Conservation (phyloP, 1,140 invertebrate species). For the Ceratina australensis region DNA sequence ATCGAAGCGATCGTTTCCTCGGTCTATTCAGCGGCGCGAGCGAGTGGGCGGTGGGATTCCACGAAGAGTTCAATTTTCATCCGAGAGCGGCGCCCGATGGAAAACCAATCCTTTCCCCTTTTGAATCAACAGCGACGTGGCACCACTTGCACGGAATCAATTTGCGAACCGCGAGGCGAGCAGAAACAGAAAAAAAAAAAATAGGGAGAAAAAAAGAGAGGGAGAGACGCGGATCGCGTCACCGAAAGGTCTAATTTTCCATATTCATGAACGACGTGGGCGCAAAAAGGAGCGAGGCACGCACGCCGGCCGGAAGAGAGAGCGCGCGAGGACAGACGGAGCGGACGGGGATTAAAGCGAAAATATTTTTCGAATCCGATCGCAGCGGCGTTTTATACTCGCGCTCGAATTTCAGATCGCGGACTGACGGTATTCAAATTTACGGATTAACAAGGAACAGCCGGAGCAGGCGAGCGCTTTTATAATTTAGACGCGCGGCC, state of each 20-base stretch:
- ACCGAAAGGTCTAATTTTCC: constrained; percentile 65
- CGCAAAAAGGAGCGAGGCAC: constrained; percentile 13
- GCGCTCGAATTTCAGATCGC: constrained; percentile 21
- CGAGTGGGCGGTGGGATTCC: not conserved
- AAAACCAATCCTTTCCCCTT: constrained; percentile 45
- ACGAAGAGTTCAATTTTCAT: constrained; percentile 53
- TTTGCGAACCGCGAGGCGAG: constrained; percentile 39
- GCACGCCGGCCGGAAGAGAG: not conserved
- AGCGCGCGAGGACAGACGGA: constrained; percentile 22
- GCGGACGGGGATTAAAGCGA: constrained; percentile 37
- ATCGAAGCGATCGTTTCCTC: not conserved
- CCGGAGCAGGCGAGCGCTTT: not conserved
- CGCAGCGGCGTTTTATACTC: constrained; percentile 3
- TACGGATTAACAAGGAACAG: constrained; percentile 5
- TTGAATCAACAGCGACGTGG: constrained; percentile 40
- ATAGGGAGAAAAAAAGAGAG: not conserved
- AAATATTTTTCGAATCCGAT: constrained; percentile 49
- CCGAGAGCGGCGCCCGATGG: constrained; percentile 3
- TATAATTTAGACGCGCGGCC: not conserved
- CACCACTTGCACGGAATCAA: constrained; percentile 62
- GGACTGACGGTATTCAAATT: constrained; percentile 36
- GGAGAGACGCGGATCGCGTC: constrained; percentile 1
- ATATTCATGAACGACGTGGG: constrained; percentile 59
- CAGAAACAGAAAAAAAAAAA: not conserved
- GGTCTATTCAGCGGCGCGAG: not conserved